phyloP scores from a whole-genome alignment of 1,140 invertebrate genomes.

The Diorhabda carinulata region DNA sequence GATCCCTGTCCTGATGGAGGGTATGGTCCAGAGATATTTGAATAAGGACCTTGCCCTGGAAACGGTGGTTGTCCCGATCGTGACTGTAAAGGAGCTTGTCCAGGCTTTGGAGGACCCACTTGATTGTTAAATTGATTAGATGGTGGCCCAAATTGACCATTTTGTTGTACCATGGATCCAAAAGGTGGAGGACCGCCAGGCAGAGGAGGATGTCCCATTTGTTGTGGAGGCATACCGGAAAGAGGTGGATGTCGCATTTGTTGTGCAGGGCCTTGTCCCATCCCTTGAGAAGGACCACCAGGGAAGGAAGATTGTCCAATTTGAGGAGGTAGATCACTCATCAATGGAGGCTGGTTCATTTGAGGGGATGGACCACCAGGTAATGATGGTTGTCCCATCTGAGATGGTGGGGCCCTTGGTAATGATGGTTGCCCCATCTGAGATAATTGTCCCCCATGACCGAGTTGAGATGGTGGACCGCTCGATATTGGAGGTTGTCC shows the following conservation, averaged over 20 bases:
- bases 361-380: conserved; percentile 32
- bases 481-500: neutral
- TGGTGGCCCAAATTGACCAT: neutral
- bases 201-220: conserved; percentile 21
- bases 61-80: conserved; percentile 20
- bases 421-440: conserved; percentile 18
- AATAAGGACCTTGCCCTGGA: conserved; percentile 25
- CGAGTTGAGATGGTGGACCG: neutral
- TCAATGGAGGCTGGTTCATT: conserved; percentile 42
- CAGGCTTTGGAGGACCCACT: neutral
- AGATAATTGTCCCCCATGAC: neutral
- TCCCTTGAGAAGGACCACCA: conserved; percentile 25
- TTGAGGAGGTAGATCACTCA: conserved; percentile 10
- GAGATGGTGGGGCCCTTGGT: conserved; percentile 23
- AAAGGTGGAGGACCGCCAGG: conserved; percentile 21
- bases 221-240: conserved; percentile 18
- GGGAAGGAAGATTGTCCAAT: conserved; percentile 30
- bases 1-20: neutral
- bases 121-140: neutral
- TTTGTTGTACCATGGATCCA: conserved; percentile 10
- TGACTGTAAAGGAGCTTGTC: neutral
- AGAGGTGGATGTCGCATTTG: neutral
- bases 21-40: neutral
- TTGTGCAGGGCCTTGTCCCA: conserved; percentile 8
- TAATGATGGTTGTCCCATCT: conserved; percentile 32